Evolutionary conservation across 2,113 vertebrate species (phyloP), one percentile per base, ranked within the genome.

Genomic region (Leptobrachium ailaonicum): DNA sequence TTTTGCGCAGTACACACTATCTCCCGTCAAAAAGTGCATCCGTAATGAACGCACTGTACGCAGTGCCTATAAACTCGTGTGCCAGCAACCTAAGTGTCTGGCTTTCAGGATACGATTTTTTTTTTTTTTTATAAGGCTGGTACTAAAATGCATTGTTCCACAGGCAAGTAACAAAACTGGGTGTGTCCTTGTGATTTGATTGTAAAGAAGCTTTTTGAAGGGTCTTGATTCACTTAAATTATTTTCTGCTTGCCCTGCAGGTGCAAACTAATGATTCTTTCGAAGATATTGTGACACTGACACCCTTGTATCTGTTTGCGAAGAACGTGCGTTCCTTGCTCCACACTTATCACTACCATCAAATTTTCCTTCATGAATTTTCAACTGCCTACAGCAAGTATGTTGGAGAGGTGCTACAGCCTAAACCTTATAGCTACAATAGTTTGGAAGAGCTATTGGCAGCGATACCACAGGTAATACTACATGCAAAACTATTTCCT

Each of bases 261-360:
- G 88, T 98, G 82, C 95, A 95, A 83, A 90, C 89, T 42, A 88
- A 88, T 72, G 85, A 85, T 11, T 73, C 85, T 67, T 76, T 83
- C 14, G 92, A 91, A 71, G 96, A 97, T 58, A 90, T 87, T 50
- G 96, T 99, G 83, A 92, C 92, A 86, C 93, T 99, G 72, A 98
- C 97, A 6, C 88, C 86, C 76, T 92, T 99, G 2, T 99, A 98
- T 82, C 86, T 96, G 88, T 99, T 99, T 86, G 97, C 97, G 44
- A 95, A 97, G 71, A 94, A 93, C 0, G 93, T 98, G 0, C 93
- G 97, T 0, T 94, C 93, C 3, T 87, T 99, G 76, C 95, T 99
- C 75, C 96, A 96, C 83, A 99, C 98, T 4, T 99, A 99, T 85
- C 98, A 99, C 80, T 98, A 99, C 88, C 96, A 98, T 87, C 98